Evolutionary conservation across 2,113 vertebrate species (phyloP).

Genomic region (Nanger granti): DNA sequence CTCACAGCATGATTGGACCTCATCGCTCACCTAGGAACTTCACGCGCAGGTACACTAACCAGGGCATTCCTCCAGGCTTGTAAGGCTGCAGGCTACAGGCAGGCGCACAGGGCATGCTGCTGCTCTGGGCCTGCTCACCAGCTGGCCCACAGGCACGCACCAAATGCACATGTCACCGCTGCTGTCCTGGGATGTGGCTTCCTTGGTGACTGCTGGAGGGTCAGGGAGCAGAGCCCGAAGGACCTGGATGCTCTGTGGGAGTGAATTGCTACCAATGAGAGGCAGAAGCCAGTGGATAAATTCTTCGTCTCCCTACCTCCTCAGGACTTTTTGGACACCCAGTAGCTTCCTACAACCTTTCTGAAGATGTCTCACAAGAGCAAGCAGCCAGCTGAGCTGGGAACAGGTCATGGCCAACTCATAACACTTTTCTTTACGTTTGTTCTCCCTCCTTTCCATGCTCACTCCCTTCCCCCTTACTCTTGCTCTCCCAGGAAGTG

Average conservation of each 20-base stretch:
- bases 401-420: background rate
- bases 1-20: background rate
- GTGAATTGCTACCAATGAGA: background rate
- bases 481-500: background rate
- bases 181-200: background rate
- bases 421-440: background rate
- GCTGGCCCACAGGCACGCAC: accelerated
- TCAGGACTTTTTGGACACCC: background rate
- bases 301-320: background rate
- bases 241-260: background rate
- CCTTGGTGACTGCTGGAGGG: background rate
- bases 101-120: background rate
- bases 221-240: background rate
- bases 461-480: background rate
- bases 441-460: background rate
- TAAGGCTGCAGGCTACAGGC: background rate
- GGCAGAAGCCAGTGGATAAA: background rate
- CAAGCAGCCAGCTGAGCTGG: background rate
- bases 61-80: background rate
- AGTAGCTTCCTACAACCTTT: background rate
- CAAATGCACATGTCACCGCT: background rate
- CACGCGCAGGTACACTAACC: background rate
- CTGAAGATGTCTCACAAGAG: background rate
- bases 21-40: background rate
- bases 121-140: background rate